Percentiles rank a stretch among this genome's conserved stretches.
These are phyloP conservation scores for Campoplex nolae DNA, from an alignment of 2,888 invertebrate genomes.

Conservation along the genomic window DNA sequence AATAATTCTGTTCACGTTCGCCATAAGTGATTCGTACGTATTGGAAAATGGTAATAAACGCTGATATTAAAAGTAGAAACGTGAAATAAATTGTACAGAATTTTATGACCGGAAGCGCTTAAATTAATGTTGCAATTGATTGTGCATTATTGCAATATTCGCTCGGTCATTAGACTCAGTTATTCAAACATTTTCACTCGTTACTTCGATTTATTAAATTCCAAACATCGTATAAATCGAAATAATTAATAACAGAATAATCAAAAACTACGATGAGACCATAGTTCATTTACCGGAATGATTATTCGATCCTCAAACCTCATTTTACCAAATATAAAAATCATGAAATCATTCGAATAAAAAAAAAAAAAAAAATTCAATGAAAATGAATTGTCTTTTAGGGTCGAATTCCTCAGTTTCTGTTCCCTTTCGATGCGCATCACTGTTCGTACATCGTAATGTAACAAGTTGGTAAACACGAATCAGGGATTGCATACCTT, in stretches of 20 bases:
- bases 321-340: neutral
- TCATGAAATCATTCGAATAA: neutral
- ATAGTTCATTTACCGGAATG: neutral
- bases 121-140: neutral
- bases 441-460: neutral
- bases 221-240: neutral
- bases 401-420: neutral
- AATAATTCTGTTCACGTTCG: neutral
- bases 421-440: neutral
- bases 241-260: neutral
- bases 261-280: neutral
- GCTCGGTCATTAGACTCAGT: neutral
- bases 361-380: neutral
- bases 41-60: conserved; percentile 22
- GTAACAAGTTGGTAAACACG: conserved; percentile 16
- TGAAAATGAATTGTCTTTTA: too few relatives aligned
- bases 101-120: neutral
- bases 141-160: neutral
- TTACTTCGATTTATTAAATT: neutral
- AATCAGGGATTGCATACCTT: conserved; percentile 9
- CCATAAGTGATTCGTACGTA: neutral
- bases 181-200: neutral
- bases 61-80: conserved; percentile 14
- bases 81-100: conserved; percentile 8
- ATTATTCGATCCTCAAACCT: neutral